Evolutionary conservation across 2,888 invertebrate species (phyloP), one percentile per base, ranked within the genome.

Genomic region (Notodonta dromedarius): DNA sequence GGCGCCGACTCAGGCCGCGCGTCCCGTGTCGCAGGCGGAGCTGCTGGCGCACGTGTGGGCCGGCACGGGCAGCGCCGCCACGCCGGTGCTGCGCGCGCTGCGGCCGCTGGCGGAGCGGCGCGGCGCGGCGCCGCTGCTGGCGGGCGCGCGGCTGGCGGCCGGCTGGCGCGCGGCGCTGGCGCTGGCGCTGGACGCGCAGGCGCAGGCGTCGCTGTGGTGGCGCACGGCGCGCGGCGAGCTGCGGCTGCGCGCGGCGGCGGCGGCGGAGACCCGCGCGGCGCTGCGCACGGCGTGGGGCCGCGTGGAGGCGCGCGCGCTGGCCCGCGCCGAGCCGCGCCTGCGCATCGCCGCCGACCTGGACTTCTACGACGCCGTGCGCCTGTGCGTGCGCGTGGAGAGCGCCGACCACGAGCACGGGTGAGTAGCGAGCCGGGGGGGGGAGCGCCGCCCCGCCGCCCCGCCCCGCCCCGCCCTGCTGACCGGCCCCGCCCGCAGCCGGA

Each of bases 41-140:
- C 79, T 90, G 76, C 80, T 90, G 73, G 86, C 78, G 5, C 89
- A 84, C 82, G 82, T 91, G 79, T 91, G 91, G 91, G 80, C 88
- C 56, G 91, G 90, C 79, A 69, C 88, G 61, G 91, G 82, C 76
- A 80, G 84, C 76, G 59, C 68, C 74, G 79, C 88, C 51, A 84
- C 86, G 69, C 66, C 79, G 42, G 88, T 74, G 77, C 73, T 86
- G 82, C 90, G 90, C 73, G 87, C 73, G 59, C 61, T 63, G 61
- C 40, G 56, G 32, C 65, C 63, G 67, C 67, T 57, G 60, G 53
- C 7, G 62, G 56, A 70, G 77, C 62, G 63, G 73, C 57, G 56
- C 67, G 71, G 74, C 76, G 59, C 39, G 62, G 67, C 60, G 66
- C 70, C 67, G 60, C 73, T 61, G 56, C 61, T 69, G 76, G 73